phyloP scores from a whole-genome alignment of 2,888 invertebrate genomes.

The Pilophorus perplexus region DNA sequence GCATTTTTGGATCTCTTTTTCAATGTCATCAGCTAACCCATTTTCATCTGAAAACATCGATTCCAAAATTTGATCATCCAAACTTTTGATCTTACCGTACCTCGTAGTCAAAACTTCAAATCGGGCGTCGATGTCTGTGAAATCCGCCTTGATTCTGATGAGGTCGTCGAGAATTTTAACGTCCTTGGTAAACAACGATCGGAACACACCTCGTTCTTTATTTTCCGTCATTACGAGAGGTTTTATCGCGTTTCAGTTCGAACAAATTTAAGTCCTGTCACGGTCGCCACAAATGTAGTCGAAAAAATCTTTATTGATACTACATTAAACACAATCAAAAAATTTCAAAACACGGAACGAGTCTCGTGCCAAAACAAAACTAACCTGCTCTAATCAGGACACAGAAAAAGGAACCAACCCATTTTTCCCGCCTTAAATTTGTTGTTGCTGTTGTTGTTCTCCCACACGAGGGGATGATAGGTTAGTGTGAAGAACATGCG shows the following conservation, averaged over 20 bases:
- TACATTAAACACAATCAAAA: no score
- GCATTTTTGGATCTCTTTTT: neutral
- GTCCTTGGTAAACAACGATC: neutral
- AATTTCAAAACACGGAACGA: no score
- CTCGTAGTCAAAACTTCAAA: neutral
- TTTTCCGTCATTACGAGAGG: neutral
- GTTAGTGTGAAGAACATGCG: no score
- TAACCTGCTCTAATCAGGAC: no score
- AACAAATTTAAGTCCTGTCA: constrained; percentile 11
- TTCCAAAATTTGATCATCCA: neutral
- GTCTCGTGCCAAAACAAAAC: no score
- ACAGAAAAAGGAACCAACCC: no score
- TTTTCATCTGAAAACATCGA: neutral
- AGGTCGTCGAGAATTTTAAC: neutral
- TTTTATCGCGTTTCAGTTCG: no score
- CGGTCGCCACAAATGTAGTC: no score
- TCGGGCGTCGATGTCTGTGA: neutral
- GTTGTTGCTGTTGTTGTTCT: no score
- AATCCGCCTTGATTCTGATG: neutral
- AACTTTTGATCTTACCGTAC: neutral
- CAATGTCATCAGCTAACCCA: neutral
- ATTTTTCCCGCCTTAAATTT: no score
- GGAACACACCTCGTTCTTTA: neutral
- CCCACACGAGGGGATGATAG: no score
- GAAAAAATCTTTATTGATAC: no score